Evolutionary conservation across 2,113 vertebrate genomes (phyloP), one percentile per base, ranked within the genome.

Genomic region (Oryzias javanicus): DNA sequence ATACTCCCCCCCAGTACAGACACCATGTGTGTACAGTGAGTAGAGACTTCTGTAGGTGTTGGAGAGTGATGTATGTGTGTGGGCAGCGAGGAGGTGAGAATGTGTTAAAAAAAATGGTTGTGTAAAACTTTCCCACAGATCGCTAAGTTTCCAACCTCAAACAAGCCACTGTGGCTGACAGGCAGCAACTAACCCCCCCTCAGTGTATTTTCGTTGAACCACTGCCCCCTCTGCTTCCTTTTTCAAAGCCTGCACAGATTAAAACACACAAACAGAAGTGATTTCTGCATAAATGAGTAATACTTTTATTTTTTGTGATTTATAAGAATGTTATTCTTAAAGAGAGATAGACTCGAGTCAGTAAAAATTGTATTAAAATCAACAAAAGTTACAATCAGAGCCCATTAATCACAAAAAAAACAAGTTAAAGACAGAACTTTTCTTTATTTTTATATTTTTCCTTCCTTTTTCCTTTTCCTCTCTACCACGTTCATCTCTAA

Each of bases 121-220:
- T 25, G 41, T 52, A 22, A 64, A 67, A 70, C 62, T 69, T 70
- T 79, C 76, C 72, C 72, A 84, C 82, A 82, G 75, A 71, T 64
- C 56, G 13, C 66, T 16, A 25, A 72, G 47, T 59, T 69, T 60
- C 20, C 60, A 56, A 64, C 53, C 60, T 60, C 62, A 67, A n/a
- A 46, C 63, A 45, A 42, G 59, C 56, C 44, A 29, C 40, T 59
- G 42, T 35, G 24, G 41, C 42, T 14, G 35, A 4, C 58, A 63
- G 14, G 8, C 3, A 27, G 63, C 45, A 16, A 76, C n/a, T n/a
- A 65, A 80, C 61, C 65, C 55, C 69, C 2, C 67, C 62, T 72
- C 50, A 41, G 3, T 49, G 13, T 14, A 42, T 55, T 68, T 62
- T 49, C 67, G 55, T 40, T 80, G 41, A 76, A 67, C 29, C 18